Percentiles rank a stretch among this genome's conserved stretches.
These are phyloP conservation scores for Aphelocoma californica DNA, from an alignment of 2,797 vertebrate species.

Conservation along the genomic window DNA sequence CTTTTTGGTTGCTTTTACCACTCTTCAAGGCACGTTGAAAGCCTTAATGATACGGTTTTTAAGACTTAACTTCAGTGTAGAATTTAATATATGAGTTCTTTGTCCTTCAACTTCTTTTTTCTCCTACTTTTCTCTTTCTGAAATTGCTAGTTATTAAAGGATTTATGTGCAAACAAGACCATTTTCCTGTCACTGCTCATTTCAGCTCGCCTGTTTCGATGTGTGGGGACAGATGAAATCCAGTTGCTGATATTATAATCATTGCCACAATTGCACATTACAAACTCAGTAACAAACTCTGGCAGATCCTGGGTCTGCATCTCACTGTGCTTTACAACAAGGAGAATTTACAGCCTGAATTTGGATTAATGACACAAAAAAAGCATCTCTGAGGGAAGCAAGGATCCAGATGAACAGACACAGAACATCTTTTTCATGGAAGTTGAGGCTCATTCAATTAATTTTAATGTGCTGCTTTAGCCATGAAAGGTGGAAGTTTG, in stretches of 20 bases:
- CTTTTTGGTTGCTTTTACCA: neutral
- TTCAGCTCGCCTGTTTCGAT: neutral
- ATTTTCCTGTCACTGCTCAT: conserved; percentile 66
- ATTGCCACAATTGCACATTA: conserved; percentile 35
- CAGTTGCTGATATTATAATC: conserved; percentile 50
- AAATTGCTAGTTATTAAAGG: conserved; percentile 70
- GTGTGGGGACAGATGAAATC: conserved; percentile 53
- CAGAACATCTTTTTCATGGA: neutral
- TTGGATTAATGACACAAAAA: neutral
- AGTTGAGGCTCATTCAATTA: conserved; percentile 13
- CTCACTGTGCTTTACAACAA: neutral
- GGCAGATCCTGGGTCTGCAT: neutral
- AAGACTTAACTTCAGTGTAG: conserved; percentile 16
- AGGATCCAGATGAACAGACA: neutral
- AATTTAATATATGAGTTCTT: neutral
- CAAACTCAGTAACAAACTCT: conserved; percentile 37
- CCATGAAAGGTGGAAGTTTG: neutral
- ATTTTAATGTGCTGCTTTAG: conserved; percentile 9
- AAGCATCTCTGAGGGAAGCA: neutral
- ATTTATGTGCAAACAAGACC: conserved; percentile 73
- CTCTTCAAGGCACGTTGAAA: neutral
- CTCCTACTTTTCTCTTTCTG: neutral
- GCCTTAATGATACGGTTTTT: neutral
- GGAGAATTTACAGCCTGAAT: neutral
- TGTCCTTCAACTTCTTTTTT: conserved; percentile 48